Evolutionary conservation across 2,797 vertebrate genomes (phyloP).

Genomic region (Uromys caudimaculatus): DNA sequence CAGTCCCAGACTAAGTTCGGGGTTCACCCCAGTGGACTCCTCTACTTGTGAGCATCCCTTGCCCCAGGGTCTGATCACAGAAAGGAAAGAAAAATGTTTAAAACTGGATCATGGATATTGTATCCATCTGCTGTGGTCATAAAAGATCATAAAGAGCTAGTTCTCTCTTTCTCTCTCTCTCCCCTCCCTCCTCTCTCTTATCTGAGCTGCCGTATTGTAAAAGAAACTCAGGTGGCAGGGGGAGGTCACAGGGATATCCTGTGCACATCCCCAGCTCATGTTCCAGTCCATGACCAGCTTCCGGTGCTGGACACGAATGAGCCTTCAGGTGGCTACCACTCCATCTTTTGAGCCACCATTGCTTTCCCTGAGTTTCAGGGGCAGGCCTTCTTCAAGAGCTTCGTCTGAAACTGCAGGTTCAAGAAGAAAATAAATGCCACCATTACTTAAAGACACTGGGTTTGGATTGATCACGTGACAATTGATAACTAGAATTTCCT

Average conservation of each 20-base stretch:
- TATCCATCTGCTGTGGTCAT: background rate
- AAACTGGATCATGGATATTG: background rate
- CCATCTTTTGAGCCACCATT: background rate
- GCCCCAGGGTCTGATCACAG: background rate
- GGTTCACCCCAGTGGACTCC: background rate
- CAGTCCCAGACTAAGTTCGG: background rate
- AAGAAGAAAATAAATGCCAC: background rate
- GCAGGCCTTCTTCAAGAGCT: background rate
- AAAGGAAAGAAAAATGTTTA: slow-evolving; percentile 7
- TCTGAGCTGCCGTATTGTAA: background rate
- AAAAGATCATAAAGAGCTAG: background rate
- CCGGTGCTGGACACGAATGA: background rate
- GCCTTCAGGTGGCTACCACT: background rate
- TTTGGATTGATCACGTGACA: background rate
- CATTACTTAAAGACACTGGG: background rate
- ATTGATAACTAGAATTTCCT: background rate
- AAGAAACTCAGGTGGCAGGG: background rate
- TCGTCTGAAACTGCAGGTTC: background rate
- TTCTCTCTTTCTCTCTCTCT: background rate
- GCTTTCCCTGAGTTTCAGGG: background rate
- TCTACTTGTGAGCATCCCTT: background rate
- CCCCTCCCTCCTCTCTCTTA: background rate
- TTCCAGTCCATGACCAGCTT: background rate
- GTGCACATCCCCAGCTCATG: background rate
- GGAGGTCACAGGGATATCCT: background rate